Base-by-base conservation (phyloP, 2,888 invertebrate genomes). In the Crioceris asparagi region DNA sequence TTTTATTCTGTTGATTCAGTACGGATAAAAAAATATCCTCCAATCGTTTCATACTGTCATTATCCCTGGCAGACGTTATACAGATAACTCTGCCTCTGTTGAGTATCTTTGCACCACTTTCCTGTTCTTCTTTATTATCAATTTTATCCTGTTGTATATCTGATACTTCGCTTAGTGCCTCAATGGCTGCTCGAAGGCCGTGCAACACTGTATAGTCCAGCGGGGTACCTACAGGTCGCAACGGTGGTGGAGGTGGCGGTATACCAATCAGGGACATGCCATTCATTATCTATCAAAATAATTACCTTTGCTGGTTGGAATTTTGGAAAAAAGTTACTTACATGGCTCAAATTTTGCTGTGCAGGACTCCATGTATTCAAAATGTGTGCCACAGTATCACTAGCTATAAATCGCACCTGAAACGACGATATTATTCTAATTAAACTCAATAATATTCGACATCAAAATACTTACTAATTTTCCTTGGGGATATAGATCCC, bases 401-500 rank as follows among this genome's bases (percentile, higher is more conserved):
- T 88, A 0, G 88, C 82, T 36, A 91, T 79, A 63, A 92, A 86
- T 40, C 87, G 73, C 12, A 91, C 75, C 83, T 83, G 56, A 29
- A 47, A 47, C 32, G 3, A 17, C 1, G 17, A 17, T 17, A 7
- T 37, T 30, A 6, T 29, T 11, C n/a, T n/a, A 18, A 11, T 3
- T 6, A 27, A 27, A 6, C 5, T 4, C 8, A 16, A 33, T 36
- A 21, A 19, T 7, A 29, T 32, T 26, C 21, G 12, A 32, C 10
- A 12, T n/a, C 14, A 27, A 27, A 2, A 29, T 35, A 41, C 65
- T 61, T 69, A 88, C 86, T 64, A 90, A 65, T 70, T 91, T 88
- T 41, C 83, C 85, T 40, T 77, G 75, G 1, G 94, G 92, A 69
- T 91, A 96, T n/a, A 97, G 70, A 65, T 98, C 97, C 86, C 91